phyloP scores from a whole-genome alignment of 2,113 vertebrate species.

The Serinus canaria region DNA sequence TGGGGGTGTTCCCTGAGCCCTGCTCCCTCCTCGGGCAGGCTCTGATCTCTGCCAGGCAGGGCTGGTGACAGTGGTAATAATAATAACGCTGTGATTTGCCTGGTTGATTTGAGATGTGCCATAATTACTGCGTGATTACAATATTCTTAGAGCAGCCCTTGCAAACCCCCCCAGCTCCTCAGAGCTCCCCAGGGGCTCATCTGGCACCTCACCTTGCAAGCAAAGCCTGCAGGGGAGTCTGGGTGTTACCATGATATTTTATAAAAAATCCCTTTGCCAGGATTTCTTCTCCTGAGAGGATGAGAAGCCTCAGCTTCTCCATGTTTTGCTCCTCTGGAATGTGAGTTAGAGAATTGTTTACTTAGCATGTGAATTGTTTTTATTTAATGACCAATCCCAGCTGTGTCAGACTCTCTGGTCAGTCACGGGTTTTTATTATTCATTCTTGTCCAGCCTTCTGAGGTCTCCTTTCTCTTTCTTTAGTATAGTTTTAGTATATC shows the following conservation, averaged over 20 bases:
- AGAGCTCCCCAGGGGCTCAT: conserved; percentile 8
- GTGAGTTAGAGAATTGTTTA: too few species aligned
- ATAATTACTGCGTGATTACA: conserved; percentile 62
- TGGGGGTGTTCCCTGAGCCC: background rate
- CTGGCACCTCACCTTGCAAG: background rate
- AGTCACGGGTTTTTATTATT: too few species aligned
- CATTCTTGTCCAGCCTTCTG: too few species aligned
- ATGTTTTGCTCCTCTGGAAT: too few species aligned
- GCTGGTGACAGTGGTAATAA: conserved; percentile 30
- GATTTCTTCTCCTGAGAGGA: too few species aligned
- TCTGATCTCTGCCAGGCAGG: background rate
- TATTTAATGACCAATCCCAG: too few species aligned
- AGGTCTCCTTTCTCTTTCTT: too few species aligned
- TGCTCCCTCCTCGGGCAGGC: background rate
- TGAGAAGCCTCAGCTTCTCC: too few species aligned
- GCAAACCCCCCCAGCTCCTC: background rate
- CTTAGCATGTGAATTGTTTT: too few species aligned
- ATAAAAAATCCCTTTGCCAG: too few species aligned
- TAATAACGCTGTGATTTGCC: conserved; percentile 19
- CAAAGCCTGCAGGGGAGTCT: background rate
- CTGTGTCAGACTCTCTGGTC: too few species aligned
- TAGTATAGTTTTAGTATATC: too few species aligned
- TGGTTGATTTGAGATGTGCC: conserved; percentile 48
- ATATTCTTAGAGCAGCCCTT: conserved; percentile 44
- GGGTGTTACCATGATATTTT: background rate